Conservation (phyloP, 1,140 invertebrate species). For the Ceratosolen fusciceps region DNA sequence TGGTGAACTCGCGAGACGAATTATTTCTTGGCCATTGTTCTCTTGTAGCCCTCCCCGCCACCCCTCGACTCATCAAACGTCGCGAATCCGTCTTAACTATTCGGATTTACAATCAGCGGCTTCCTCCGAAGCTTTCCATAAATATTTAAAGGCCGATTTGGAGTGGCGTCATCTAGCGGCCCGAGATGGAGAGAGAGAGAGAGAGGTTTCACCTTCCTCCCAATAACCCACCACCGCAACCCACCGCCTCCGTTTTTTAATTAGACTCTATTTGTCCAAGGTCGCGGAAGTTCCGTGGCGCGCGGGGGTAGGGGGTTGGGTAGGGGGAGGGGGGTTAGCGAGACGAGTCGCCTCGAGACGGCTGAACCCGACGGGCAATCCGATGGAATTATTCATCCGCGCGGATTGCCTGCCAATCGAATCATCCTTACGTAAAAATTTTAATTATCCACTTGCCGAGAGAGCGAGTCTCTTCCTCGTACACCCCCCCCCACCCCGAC, state of each 20-base stretch:
- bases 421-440: conserved; percentile 8
- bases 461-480: too few relatives aligned
- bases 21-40: conserved; percentile 20
- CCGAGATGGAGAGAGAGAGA: not conserved
- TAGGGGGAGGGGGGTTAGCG: not conserved
- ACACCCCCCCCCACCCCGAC: too few relatives aligned
- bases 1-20: conserved; percentile 34
- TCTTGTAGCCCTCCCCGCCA: conserved; percentile 11
- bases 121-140: conserved; percentile 37
- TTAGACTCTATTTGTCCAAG: conserved; percentile 53
- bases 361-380: conserved; percentile 1
- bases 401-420: not conserved
- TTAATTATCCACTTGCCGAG: not conserved
- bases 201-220: too few relatives aligned
- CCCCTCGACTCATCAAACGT: conserved; percentile 29
- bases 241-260: conserved; percentile 55
- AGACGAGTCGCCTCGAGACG: too few relatives aligned
- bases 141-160: conserved; percentile 36
- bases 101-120: conserved; percentile 47
- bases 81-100: conserved; percentile 44
- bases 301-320: conserved; percentile 51
- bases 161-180: not conserved
- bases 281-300: conserved; percentile 18
- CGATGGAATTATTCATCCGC: not conserved
- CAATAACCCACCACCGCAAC: too few relatives aligned